Evolutionary conservation across 2,113 vertebrate species (phyloP), one percentile per base, ranked within the genome.

Genomic region (Cavia porcellus): DNA sequence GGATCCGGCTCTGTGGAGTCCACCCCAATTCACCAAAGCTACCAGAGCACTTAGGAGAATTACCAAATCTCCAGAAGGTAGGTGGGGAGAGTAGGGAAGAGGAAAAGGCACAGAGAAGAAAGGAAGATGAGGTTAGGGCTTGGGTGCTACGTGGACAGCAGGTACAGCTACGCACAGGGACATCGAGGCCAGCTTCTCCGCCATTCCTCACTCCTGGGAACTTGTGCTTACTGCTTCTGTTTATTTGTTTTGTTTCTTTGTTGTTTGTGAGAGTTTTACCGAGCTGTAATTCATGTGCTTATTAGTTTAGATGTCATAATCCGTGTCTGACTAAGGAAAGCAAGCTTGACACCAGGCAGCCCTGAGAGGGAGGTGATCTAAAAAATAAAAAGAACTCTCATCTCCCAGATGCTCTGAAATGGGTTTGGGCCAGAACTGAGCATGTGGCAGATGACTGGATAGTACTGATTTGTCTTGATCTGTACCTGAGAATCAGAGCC

Each of bases 1-100:
- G 61, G 20, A 77, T 55, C 30, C 72, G 32, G 55, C 25, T 79
- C 57, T 22, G 52, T 62, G 70, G 59, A 62, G 22, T 59, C 50
- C 66, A 42, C 45, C 45, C 90, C 75, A 79, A 35, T 19, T 88
- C 74, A 55, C 32, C 83, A 47, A 45, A 57, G 74, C 22, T 55
- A 6, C 12, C 80, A 89, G n/a, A 74, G 24, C 14, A 24, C 45
- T 38, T 42, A 52, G 55, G 50, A 83, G 22, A 79, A 86, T 61
- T 90, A 77, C 45, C 85, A 38, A n/a, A 84, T 42, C 52, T 66
- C 52, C 66, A 97, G 81, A 82, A 97, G 81, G 55, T 88, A 90
- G 82, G 92, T 74, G 57, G 32, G 45, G 12, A 30, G 77, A 47
- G 47, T 2, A 47, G n/a, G 59, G 59, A 84, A 11, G 82, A 88